Conservation (phyloP, 2,113 vertebrate species). For the Prunella himalayana region DNA sequence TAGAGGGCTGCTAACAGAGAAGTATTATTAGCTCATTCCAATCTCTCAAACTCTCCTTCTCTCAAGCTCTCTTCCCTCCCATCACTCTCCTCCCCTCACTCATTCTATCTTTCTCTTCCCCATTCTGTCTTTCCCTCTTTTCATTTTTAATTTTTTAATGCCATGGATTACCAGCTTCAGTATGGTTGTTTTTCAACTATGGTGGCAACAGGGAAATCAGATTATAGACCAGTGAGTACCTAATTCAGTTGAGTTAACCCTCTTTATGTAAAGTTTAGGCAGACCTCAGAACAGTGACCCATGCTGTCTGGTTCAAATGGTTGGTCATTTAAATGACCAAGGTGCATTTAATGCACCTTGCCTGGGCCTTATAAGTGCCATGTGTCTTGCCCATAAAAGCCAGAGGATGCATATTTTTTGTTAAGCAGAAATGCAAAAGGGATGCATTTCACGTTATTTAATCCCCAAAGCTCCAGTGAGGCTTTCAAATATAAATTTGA, state of each 20-base stretch:
- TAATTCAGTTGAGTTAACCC: background rate
- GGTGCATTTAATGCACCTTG: background rate
- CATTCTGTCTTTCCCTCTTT: background rate
- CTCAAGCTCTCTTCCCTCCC: background rate
- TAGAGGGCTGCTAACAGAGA: background rate
- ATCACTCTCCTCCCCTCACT: rapidly evolving
- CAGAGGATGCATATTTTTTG: background rate
- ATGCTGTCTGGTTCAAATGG: rapidly evolving
- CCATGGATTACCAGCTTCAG: background rate
- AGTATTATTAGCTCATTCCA: background rate
- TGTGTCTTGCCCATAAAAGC: background rate
- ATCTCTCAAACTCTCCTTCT: background rate
- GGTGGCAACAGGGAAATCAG: background rate
- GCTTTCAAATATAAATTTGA: background rate
- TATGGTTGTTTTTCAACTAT: background rate
- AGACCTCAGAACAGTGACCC: background rate
- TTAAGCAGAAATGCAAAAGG: background rate
- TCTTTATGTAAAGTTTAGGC: background rate
- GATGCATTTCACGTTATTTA: background rate
- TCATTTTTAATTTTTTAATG: background rate
- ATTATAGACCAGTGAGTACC: background rate
- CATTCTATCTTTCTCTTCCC: background rate
- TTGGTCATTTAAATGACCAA: background rate
- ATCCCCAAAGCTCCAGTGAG: background rate
- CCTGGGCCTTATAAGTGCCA: background rate